Conservation (phyloP, 2,888 invertebrate genomes). For the Aleiodes testaceus region DNA sequence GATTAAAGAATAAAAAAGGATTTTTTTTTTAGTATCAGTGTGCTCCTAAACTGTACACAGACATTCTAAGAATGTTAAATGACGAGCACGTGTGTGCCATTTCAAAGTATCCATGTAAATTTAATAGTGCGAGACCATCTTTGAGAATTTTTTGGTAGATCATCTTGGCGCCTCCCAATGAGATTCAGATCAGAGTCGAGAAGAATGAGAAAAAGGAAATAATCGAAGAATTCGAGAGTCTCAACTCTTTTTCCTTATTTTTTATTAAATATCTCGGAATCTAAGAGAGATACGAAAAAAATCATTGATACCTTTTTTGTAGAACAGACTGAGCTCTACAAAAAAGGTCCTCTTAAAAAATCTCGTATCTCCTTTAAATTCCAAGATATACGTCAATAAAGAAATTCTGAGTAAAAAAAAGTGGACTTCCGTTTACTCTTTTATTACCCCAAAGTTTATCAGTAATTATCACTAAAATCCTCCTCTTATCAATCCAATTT, state of each 20-base stretch:
- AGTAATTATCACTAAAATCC: background rate
- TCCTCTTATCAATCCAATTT: slow-evolving; percentile 13
- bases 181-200: background rate
- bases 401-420: background rate
- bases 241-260: too few relatives aligned
- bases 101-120: slow-evolving; percentile 6
- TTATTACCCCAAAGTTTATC: background rate
- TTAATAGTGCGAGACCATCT: slow-evolving; percentile 23
- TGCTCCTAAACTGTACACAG: slow-evolving; percentile 13
- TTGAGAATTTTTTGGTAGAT: slow-evolving; percentile 14
- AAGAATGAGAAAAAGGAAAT: background rate
- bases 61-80: slow-evolving; percentile 16
- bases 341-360: too few relatives aligned
- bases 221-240: background rate
- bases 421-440: background rate
- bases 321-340: too few relatives aligned
- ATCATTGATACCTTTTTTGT: too few relatives aligned
- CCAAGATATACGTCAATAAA: background rate
- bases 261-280: background rate
- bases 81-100: slow-evolving; percentile 23
- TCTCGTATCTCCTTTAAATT: too few relatives aligned
- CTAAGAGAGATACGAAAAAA: too few relatives aligned
- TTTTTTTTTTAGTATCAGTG: background rate
- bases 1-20: background rate
- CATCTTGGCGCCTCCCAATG: slow-evolving; percentile 25